Evolutionary conservation across 2,888 invertebrate species (phyloP).

Genomic region (Toxonevra muliebris): DNA sequence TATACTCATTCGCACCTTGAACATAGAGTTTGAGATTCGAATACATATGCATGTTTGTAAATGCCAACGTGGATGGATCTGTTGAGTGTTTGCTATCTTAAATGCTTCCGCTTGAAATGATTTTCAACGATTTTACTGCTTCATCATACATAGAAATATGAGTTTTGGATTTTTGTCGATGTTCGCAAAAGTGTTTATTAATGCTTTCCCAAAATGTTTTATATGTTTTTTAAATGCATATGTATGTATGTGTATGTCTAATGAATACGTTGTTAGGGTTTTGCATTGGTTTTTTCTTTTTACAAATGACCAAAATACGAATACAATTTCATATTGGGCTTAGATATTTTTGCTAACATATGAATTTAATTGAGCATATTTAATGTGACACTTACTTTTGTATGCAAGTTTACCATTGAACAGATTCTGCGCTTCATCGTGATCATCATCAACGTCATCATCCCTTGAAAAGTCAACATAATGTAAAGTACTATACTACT

Average conservation of each 20-base stretch:
- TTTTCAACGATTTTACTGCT: slow-evolving; percentile 34
- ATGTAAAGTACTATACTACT: slow-evolving; percentile 56
- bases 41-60: slow-evolving; percentile 2
- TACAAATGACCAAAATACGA: slow-evolving; percentile 10
- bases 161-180: slow-evolving; percentile 19
- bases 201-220: slow-evolving; percentile 17
- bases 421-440: slow-evolving; percentile 18
- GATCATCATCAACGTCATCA: slow-evolving; percentile 22
- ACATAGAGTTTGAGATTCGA: not conserved
- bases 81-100: slow-evolving; percentile 57
- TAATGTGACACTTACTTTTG: slow-evolving; percentile 41
- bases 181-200: slow-evolving; percentile 11
- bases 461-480: slow-evolving; percentile 52
- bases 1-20: not conserved
- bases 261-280: not conserved
- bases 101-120: slow-evolving; percentile 61
- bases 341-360: slow-evolving; percentile 44
- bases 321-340: slow-evolving; percentile 11
- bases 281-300: slow-evolving; percentile 16
- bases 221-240: not conserved
- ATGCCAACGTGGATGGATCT: not conserved
- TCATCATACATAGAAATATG: not conserved
- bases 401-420: too few relatives aligned
- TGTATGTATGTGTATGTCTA: not conserved
- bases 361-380: slow-evolving; percentile 54